Conservation (phyloP, 2,888 invertebrate species). For the Selenia dentaria region DNA sequence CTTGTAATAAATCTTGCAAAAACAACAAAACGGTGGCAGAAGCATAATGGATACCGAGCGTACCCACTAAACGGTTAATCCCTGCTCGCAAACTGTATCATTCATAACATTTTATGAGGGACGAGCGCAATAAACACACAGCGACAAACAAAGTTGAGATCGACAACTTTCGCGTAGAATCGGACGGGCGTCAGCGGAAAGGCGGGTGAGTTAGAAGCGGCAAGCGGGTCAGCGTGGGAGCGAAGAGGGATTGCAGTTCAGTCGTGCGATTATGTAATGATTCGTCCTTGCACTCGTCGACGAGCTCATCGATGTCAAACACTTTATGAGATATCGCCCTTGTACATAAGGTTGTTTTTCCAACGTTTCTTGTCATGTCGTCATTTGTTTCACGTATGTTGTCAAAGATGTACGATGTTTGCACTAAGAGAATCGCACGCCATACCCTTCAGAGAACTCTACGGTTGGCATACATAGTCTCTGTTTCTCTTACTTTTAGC, state of each 20-base stretch:
- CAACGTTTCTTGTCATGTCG: too few species aligned
- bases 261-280: too few species aligned
- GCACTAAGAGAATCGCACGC: too few species aligned
- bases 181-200: slow-evolving; percentile 1
- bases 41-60: slow-evolving; percentile 51
- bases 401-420: too few species aligned
- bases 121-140: slow-evolving; percentile 59
- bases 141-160: slow-evolving; percentile 58
- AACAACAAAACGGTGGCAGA: slow-evolving; percentile 29
- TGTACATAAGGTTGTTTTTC: too few species aligned
- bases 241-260: not conserved
- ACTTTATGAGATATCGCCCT: too few species aligned
- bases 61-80: slow-evolving; percentile 63
- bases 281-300: too few species aligned
- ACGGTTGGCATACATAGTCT: too few species aligned
- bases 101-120: slow-evolving; percentile 70
- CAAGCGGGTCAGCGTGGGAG: not conserved
- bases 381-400: too few species aligned
- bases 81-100: slow-evolving; percentile 60
- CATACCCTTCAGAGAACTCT: too few species aligned
- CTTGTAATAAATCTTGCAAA: slow-evolving; percentile 25
- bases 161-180: slow-evolving; percentile 42
- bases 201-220: slow-evolving; percentile 27
- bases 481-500: too few species aligned
- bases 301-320: too few species aligned